Conservation (phyloP, 2,113 vertebrate genomes). For the Porphyrio hochstetteri region DNA sequence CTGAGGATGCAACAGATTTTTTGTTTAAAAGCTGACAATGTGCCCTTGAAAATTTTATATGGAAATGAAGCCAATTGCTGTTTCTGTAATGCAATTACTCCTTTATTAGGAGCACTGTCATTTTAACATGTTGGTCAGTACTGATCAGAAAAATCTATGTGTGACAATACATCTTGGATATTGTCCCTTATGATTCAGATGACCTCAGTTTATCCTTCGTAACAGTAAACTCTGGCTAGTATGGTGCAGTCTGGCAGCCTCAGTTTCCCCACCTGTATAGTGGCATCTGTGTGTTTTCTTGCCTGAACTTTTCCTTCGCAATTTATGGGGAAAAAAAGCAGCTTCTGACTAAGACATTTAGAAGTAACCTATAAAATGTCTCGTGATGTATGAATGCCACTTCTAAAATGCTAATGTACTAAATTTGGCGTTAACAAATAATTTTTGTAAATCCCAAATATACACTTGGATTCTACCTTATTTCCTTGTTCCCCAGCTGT, state of each 20-base stretch:
- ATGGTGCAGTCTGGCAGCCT: background rate
- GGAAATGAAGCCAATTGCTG: slow-evolving; percentile 45
- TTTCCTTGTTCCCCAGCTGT: background rate
- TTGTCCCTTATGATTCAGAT: background rate
- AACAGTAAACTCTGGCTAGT: background rate
- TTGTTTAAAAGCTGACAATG: slow-evolving; percentile 27
- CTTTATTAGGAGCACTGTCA: background rate
- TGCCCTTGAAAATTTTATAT: slow-evolving; percentile 35
- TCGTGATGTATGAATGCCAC: background rate
- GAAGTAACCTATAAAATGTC: slow-evolving; percentile 1
- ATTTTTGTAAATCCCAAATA: background rate
- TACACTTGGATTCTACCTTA: background rate
- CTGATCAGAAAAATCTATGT: slow-evolving; percentile 12
- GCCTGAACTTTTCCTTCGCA: background rate
- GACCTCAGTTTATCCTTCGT: background rate
- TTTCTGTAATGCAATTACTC: slow-evolving; percentile 41
- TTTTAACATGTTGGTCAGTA: background rate
- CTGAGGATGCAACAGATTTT: slow-evolving; percentile 31
- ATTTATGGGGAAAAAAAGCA: background rate
- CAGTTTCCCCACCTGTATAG: background rate
- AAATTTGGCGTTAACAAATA: background rate
- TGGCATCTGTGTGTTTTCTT: background rate
- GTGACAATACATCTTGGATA: background rate
- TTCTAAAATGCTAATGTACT: background rate
- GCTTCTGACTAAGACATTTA: background rate